Evolutionary conservation across 2,888 invertebrate genomes (phyloP).

Genomic region (Tuberolachnus salignus): DNA sequence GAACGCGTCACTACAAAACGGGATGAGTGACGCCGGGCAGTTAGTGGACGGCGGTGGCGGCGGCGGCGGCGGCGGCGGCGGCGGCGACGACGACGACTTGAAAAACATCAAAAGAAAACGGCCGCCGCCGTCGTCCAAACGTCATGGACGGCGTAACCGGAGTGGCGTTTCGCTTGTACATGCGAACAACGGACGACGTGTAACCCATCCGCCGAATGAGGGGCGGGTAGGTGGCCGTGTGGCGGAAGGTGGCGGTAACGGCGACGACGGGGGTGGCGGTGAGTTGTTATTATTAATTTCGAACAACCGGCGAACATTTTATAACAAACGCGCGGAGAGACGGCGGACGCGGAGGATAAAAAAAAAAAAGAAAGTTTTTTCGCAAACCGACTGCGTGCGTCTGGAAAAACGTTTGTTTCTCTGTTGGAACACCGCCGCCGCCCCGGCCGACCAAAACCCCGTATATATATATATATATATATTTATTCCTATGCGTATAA

Average conservation of each 20-base stretch:
- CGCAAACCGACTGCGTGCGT: background rate
- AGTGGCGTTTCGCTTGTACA: background rate
- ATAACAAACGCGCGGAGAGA: background rate
- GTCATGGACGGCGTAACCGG: conserved; percentile 1
- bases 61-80: background rate
- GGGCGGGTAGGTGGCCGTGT: background rate
- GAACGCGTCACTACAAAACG: no score
- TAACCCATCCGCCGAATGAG: background rate
- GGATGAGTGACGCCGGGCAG: no score
- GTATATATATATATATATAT: background rate
- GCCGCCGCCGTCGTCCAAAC: background rate
- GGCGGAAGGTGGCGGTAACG: no score
- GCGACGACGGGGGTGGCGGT: no score
- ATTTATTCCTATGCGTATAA: background rate
- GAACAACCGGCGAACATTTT: conserved; percentile 13
- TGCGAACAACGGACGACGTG: background rate
- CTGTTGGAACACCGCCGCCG: no score
- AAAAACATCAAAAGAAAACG: background rate
- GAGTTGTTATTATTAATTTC: conserved; percentile 19
- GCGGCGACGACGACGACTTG: background rate
- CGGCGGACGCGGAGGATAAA: background rate
- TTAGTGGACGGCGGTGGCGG: background rate
- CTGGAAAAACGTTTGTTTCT: no score
- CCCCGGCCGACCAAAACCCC: no score
- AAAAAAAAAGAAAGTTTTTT: background rate